phyloP scores from a whole-genome alignment of 92 coral and sea anemone species.

The Umimayanthus kanabou region DNA sequence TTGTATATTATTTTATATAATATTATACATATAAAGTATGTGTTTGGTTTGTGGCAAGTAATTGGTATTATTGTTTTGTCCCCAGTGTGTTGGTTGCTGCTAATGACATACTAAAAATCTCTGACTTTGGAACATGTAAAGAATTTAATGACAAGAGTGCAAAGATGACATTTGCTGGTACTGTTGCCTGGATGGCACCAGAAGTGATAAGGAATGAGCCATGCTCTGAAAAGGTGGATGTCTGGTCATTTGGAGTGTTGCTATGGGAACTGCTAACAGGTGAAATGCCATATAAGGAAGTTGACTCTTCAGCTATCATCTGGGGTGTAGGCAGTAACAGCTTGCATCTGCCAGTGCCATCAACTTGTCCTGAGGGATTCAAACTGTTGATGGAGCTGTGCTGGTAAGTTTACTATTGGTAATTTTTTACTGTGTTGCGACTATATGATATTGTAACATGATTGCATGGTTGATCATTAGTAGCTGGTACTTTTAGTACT shows the following conservation, averaged over 20 bases:
- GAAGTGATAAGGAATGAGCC: conserved; percentile 92
- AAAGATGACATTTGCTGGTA: conserved; percentile 93
- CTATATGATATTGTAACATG: not conserved
- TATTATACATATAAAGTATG: conserved; percentile 7
- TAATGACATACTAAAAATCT: conserved; percentile 83
- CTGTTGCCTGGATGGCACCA: conserved; percentile 98
- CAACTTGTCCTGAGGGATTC: conserved; percentile 88
- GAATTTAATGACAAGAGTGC: conserved; percentile 91
- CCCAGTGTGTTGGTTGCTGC: conserved; percentile 78
- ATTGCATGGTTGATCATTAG: no score
- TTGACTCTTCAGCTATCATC: conserved; percentile 87
- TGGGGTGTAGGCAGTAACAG: conserved; percentile 96
- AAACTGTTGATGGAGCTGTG: conserved; percentile 88
- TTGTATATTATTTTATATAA: no score
- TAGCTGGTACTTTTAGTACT: no score
- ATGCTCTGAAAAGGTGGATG: conserved; percentile 89
- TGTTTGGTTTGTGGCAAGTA: not conserved
- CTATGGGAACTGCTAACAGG: conserved; percentile 92
- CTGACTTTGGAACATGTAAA: conserved; percentile 91
- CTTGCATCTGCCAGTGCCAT: conserved; percentile 84
- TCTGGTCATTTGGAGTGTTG: conserved; percentile 93
- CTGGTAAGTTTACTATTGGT: conserved; percentile 53
- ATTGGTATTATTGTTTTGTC: not conserved
- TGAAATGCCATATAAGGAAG: conserved; percentile 91
- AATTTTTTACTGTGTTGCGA: no score